Percentiles rank a stretch among this genome's conserved stretches.
Conservation (phyloP, 2,113 vertebrate genomes). For the Scolopax mira region DNA sequence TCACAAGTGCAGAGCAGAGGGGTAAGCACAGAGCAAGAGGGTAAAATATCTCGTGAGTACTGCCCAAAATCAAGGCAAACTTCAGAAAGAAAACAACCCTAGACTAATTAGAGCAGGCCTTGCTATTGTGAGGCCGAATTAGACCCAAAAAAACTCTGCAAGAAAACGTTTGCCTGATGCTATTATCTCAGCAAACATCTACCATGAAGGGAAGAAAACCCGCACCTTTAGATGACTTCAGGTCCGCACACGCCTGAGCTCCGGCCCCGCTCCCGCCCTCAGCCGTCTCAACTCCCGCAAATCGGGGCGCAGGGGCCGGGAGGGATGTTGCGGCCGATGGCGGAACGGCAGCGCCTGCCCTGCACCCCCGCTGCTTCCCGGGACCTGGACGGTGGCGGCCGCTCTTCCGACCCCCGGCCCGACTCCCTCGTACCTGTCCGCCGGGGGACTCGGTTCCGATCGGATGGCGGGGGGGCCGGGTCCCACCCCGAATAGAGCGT, state of each 20-base stretch:
- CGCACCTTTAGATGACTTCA: accelerated
- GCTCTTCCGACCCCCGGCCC: no score
- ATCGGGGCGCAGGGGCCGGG: no score
- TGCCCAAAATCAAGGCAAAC: accelerated
- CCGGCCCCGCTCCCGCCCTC: background rate
- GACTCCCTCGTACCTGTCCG: background rate
- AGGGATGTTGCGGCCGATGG: accelerated
- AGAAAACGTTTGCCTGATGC: background rate
- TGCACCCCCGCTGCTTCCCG: background rate
- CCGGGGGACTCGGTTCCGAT: background rate
- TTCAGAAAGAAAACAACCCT: background rate
- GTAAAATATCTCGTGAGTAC: background rate
- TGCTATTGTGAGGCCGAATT: accelerated
- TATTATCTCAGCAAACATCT: accelerated
- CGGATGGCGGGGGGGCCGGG: background rate
- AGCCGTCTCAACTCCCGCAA: accelerated
- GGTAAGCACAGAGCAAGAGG: no score
- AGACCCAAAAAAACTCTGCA: accelerated
- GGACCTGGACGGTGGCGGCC: no score
- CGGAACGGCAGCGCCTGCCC: background rate
- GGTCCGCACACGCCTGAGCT: accelerated
- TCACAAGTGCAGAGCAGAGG: no score
- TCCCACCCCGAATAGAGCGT: no score
- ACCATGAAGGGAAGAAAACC: accelerated
- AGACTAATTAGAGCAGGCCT: accelerated